Conservation (phyloP, 1,140 invertebrate genomes). For the Schlechtendalia chinensis region DNA sequence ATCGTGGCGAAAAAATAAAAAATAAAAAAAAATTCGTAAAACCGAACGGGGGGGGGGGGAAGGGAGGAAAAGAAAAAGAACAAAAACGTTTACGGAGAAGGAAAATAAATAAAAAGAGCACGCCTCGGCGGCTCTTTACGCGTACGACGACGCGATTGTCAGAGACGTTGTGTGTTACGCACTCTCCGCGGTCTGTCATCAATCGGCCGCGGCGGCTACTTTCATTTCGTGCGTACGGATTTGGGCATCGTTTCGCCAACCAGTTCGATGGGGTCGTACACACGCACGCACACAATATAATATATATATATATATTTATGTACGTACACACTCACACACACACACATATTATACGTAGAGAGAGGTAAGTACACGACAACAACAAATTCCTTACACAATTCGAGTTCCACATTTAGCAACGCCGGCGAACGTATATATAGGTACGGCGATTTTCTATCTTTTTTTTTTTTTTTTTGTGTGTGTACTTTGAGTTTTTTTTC, state of each 20-base stretch:
- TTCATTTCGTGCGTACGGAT: conserved; percentile 47
- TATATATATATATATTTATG: no score
- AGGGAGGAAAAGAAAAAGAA: not conserved
- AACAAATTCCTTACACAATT: conserved; percentile 47
- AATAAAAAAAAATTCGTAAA: no score
- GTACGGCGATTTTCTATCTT: not conserved
- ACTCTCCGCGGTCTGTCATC: conserved; percentile 33
- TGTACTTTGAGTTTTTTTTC: conserved; percentile 2
- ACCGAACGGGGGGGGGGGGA: no score
- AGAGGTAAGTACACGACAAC: conserved; percentile 11
- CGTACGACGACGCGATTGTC: conserved; percentile 1
- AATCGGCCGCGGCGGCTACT: conserved; percentile 33
- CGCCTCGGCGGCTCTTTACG: not conserved
- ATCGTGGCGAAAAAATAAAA: not conserved
- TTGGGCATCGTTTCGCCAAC: conserved; percentile 47
- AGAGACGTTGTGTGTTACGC: conserved; percentile 22
- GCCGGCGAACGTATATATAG: not conserved
- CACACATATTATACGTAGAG: not conserved
- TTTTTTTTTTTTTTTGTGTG: not conserved
- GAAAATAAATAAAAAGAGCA: no score
- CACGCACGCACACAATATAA: not conserved
- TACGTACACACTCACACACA: no score
- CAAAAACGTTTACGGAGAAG: no score
- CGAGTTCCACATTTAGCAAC: conserved; percentile 43
- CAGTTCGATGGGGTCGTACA: conserved; percentile 42